Percentiles rank a stretch among this genome's conserved stretches.
Conservation (phyloP, 2,797 vertebrate species). For the Cryptoprocta ferox region DNA sequence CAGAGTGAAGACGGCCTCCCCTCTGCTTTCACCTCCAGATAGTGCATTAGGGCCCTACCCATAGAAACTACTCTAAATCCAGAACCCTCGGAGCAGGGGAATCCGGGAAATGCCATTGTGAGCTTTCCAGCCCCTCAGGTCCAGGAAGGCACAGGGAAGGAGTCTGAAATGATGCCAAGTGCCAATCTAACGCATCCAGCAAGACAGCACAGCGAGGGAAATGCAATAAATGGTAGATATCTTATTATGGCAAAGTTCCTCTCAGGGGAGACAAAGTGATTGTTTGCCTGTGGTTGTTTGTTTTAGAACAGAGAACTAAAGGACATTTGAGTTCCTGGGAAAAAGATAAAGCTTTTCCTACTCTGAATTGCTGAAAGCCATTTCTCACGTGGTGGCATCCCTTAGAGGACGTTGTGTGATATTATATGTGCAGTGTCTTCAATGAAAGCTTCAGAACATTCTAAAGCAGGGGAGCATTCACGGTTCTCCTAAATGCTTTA, state of each 20-base stretch:
- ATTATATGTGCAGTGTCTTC: not conserved
- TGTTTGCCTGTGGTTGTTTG: not conserved
- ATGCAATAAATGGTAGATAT: too few relatives aligned
- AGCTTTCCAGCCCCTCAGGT: not conserved
- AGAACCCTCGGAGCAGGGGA: not conserved
- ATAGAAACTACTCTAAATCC: not conserved
- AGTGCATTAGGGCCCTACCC: rapidly evolving
- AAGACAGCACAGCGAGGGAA: too few relatives aligned
- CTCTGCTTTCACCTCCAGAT: rapidly evolving
- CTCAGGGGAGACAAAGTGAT: not conserved
- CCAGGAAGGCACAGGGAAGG: not conserved
- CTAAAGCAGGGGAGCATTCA: too few relatives aligned
- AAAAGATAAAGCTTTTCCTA: not conserved
- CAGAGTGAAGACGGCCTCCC: rapidly evolving
- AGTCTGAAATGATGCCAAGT: not conserved
- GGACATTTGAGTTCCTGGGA: not conserved
- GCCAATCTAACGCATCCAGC: rapidly evolving
- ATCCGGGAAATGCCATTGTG: not conserved
- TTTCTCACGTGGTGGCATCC: not conserved
- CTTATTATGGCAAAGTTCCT: not conserved
- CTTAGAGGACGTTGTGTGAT: rapidly evolving
- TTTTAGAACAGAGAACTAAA: constrained; percentile 12
- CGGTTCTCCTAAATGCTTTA: too few relatives aligned
- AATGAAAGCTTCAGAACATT: rapidly evolving
- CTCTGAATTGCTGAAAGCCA: not conserved